Percentiles rank a stretch among this genome's conserved stretches.
These are phyloP conservation scores for Drosophila eohydei DNA, from an alignment of 2,888 invertebrate species.

Conservation along the genomic window DNA sequence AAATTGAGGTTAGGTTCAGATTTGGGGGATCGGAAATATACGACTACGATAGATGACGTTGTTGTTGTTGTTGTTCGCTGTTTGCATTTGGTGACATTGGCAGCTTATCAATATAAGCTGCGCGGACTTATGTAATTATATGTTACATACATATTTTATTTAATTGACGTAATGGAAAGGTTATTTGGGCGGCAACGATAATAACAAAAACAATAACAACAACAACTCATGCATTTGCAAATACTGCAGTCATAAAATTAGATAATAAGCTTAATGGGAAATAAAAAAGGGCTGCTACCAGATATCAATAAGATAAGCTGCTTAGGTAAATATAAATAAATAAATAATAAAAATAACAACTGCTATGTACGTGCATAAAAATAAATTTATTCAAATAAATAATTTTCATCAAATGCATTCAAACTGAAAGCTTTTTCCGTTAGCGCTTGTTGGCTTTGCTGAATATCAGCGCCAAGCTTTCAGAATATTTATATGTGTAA, in stretches of 20 bases:
- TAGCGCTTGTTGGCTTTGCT: constrained; percentile 14
- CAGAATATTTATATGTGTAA: not conserved
- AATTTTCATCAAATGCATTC: not conserved
- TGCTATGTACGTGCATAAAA: not conserved
- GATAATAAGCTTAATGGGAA: constrained; percentile 15
- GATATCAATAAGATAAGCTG: not conserved
- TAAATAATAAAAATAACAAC: not conserved
- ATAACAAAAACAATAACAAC: constrained; percentile 20
- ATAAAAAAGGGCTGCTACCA: not conserved
- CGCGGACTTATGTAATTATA: constrained; percentile 59
- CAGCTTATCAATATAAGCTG: constrained; percentile 51
- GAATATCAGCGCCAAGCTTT: constrained; percentile 40
- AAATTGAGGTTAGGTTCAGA: constrained; percentile 24
- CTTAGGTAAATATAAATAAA: not conserved
- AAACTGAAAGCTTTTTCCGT: constrained; percentile 30
- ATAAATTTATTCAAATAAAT: not conserved
- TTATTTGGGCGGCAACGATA: constrained; percentile 61
- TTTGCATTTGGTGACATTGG: constrained; percentile 62
- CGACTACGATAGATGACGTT: constrained; percentile 21
- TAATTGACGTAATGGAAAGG: constrained; percentile 74
- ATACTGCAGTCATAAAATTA: constrained; percentile 13
- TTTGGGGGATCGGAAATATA: constrained; percentile 32
- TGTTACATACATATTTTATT: constrained; percentile 53
- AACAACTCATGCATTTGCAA: constrained; percentile 15
- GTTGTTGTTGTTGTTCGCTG: constrained; percentile 25